phyloP scores from a whole-genome alignment of 2,888 invertebrate genomes.

The Drosophila subquinaria region DNA sequence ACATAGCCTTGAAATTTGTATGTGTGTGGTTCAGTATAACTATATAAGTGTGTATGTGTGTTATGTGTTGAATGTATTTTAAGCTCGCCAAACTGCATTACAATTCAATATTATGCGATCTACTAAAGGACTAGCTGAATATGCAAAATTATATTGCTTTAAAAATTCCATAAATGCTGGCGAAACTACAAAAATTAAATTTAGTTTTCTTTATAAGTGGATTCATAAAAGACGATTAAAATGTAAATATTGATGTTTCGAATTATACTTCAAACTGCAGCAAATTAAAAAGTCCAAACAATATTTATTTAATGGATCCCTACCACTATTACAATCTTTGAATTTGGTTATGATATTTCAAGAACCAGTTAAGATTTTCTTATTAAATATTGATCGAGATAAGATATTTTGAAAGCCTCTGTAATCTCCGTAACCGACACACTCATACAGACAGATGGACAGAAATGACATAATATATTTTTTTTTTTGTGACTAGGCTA shows the following conservation, averaged over 20 bases:
- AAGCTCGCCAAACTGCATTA: slow-evolving; percentile 52
- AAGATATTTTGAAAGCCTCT: too few relatives aligned
- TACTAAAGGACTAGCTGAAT: too few relatives aligned
- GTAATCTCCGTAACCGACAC: too few relatives aligned
- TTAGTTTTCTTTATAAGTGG: not conserved
- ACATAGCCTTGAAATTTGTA: slow-evolving; percentile 25
- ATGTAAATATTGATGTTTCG: too few relatives aligned
- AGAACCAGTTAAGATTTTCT: too few relatives aligned
- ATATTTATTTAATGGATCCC: not conserved
- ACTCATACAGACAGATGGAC: too few relatives aligned
- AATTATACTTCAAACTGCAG: too few relatives aligned
- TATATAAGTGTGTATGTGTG: slow-evolving; percentile 2
- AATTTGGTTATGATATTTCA: too few relatives aligned
- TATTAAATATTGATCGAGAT: too few relatives aligned
- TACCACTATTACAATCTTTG: too few relatives aligned
- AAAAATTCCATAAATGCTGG: not conserved
- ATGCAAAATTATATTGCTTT: not conserved
- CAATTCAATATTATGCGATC: slow-evolving; percentile 13
- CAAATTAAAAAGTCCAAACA: not conserved
- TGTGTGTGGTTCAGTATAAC: not conserved
- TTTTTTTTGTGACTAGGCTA: too few relatives aligned
- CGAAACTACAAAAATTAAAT: not conserved
- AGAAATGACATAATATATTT: too few relatives aligned
- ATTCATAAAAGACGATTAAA: not conserved
- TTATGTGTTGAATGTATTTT: slow-evolving; percentile 65